Base-by-base conservation (phyloP, 2,113 vertebrate species). In the Vombatus ursinus region DNA sequence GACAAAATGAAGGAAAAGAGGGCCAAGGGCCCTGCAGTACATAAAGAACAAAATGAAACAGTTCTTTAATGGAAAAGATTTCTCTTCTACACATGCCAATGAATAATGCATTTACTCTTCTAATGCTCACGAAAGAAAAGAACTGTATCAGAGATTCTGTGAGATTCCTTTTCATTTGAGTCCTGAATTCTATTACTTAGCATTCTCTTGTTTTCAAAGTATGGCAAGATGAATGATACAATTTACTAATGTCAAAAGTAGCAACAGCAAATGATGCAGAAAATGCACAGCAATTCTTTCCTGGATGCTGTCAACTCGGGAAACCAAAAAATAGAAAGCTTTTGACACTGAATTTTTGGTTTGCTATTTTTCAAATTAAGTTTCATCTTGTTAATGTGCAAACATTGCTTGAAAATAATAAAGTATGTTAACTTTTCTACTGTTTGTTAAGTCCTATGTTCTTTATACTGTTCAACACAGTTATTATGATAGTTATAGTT, bases 241-340 rank as follows among this genome's bases (percentile, higher is more conserved):
- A 97, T 92, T 97, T 96, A 89, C 95, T 23, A 96, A 95, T 94
- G 91, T 97, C 95, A 94, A 95, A 97, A 95, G 90, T 57, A 95
- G 91, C 93, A 91, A 93, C 50, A 92, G 94, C 89, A 97, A 96
- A 94, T 97, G 96, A 96, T 95, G 96, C 22, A 96, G 91, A 96
- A 96, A 96, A 47, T 97, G 26, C 96, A 96, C 49, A 95, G 95
- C 97, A 95, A 95, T 92, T 95, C 52, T 89, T 31, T 95, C 93
- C 31, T 53, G 94, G 68, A 49, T 97, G 57, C 24, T 93, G 68
- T 96, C 97, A 95, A 95, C 97, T 94, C 8, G 93, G 52, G 93
- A 96, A 95, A 28, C 94, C 90, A 94, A 94, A 97, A 93, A 49
- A 44, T 48, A 89, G 51, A 89, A 84, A 51, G 51, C 16, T 24